A percentile compares a stretch with the other conserved stretches of the same genome.
These are phyloP conservation scores for Smittia sp. DNA, from an alignment of 2,888 invertebrate genomes.

Conservation along the genomic window DNA sequence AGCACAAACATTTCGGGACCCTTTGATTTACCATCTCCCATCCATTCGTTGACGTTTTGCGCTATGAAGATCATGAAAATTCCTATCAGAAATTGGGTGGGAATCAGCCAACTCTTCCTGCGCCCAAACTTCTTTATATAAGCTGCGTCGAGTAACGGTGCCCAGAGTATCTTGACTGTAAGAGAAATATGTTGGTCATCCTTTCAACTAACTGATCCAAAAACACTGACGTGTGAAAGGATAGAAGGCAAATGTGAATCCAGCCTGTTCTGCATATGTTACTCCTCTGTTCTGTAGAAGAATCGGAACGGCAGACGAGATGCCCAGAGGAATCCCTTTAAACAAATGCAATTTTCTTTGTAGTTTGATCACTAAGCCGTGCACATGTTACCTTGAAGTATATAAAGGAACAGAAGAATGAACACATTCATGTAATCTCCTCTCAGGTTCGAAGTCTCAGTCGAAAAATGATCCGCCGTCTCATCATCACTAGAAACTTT, in stretches of 20 bases:
- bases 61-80: slow-evolving; percentile 87
- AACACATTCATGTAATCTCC: slow-evolving; percentile 80
- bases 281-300: slow-evolving; percentile 68
- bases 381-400: slow-evolving; percentile 71
- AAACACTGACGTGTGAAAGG: slow-evolving; percentile 64
- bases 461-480: no score
- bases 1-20: slow-evolving; percentile 71
- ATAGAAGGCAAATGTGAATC: slow-evolving; percentile 63
- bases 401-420: slow-evolving; percentile 86
- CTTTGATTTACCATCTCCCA: slow-evolving; percentile 58
- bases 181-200: not conserved
- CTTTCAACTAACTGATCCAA: not conserved
- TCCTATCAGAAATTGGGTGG: slow-evolving; percentile 88
- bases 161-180: slow-evolving; percentile 88
- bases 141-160: slow-evolving; percentile 93
- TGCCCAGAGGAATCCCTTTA: slow-evolving; percentile 84
- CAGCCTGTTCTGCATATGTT: slow-evolving; percentile 86
- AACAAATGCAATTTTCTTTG: not conserved
- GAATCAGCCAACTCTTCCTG: slow-evolving; percentile 93
- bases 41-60: slow-evolving; percentile 68
- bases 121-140: slow-evolving; percentile 83
- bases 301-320: slow-evolving; percentile 94
- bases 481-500: no score
- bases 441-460: slow-evolving; percentile 55
- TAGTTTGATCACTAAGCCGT: no score